phyloP scores from a whole-genome alignment of 35 echinoderm and acorn worm genomes.

The Anneissia japonica region DNA sequence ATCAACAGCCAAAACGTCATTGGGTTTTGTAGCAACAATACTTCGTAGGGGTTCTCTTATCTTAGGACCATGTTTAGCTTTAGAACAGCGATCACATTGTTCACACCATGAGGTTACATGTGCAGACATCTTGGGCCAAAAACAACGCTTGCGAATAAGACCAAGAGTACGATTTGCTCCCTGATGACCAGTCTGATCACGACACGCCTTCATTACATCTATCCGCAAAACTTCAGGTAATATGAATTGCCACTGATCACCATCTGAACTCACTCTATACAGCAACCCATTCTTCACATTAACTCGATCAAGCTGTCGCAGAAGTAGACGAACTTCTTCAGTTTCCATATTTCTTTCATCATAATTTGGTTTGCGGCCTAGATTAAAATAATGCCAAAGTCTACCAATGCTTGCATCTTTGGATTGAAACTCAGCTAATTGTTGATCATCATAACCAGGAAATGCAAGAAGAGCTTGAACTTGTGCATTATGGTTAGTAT shows the following conservation, averaged over 20 bases:
- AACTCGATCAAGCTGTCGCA: background rate
- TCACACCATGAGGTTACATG: conserved; percentile 3
- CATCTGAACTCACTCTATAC: conserved; percentile 1
- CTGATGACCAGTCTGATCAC: conserved; percentile 20
- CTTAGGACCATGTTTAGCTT: conserved; percentile 5
- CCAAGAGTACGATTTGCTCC: conserved; percentile 9
- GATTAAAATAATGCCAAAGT: background rate
- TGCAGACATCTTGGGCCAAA: background rate
- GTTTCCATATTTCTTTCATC: background rate
- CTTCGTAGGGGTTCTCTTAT: background rate
- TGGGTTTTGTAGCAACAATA: conserved; percentile 9
- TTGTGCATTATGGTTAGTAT: background rate
- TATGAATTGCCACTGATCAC: background rate
- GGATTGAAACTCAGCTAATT: background rate
- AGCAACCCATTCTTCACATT: conserved; percentile 2
- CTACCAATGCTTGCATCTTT: background rate
- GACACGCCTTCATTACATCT: background rate
- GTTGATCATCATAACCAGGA: background rate
- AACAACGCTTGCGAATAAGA: background rate
- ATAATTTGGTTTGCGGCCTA: background rate
- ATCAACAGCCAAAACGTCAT: conserved; percentile 16
- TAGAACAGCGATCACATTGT: conserved; percentile 25
- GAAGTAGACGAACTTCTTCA: background rate
- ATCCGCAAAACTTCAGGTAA: background rate
- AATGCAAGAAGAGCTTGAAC: background rate